Percentiles rank a stretch among this genome's conserved stretches.
Conservation (phyloP, 2,888 invertebrate species). For the Aphelenchoides bicaudatus region DNA sequence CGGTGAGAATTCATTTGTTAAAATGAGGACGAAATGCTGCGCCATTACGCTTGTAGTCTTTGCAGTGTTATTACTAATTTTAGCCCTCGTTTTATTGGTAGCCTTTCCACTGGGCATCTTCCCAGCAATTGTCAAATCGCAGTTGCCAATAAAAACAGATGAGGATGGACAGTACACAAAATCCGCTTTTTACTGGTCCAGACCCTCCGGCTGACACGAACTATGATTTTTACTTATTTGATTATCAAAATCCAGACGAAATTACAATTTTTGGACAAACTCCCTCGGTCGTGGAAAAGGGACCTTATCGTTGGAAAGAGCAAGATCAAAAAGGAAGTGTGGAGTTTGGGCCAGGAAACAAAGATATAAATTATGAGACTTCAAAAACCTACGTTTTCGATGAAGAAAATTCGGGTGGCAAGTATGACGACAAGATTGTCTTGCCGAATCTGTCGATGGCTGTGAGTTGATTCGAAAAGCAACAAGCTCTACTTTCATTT, state of each 20-base stretch:
- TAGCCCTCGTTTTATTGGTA: constrained; percentile 22
- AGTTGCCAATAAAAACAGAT: constrained; percentile 10
- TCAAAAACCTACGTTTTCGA: constrained; percentile 25
- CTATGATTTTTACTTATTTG: constrained; percentile 24
- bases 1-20: neutral
- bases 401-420: constrained; percentile 16
- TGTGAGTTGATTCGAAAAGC: constrained; percentile 12
- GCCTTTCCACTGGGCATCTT: constrained; percentile 23
- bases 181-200: constrained; percentile 24
- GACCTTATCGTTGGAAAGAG: constrained; percentile 19
- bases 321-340: constrained; percentile 10
- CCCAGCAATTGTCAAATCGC: constrained; percentile 9
- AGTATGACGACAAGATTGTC: constrained; percentile 18
- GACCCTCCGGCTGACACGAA: constrained; percentile 19
- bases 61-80: constrained; percentile 32
- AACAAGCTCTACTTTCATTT: neutral
- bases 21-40: constrained; percentile 10
- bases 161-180: constrained; percentile 18
- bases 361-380: constrained; percentile 14
- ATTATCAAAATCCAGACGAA: constrained; percentile 17
- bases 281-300: constrained; percentile 12
- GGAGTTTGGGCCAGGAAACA: neutral
- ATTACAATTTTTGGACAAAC: constrained; percentile 16
- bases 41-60: neutral
- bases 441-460: constrained; percentile 25